These are phyloP conservation scores for Betta splendens DNA, from an alignment of 2,797 vertebrate genomes.

Conservation along the genomic window DNA sequence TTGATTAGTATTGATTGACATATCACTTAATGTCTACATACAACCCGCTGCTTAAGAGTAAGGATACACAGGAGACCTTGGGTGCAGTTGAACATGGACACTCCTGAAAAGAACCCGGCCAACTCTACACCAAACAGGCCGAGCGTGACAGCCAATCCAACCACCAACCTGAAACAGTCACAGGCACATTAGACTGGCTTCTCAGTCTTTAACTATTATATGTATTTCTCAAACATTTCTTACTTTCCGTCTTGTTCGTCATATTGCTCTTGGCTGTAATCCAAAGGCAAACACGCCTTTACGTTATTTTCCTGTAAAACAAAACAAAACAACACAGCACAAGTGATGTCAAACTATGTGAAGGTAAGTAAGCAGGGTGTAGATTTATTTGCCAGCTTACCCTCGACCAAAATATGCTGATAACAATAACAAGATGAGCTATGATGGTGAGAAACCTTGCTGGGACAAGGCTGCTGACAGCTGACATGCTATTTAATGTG, in stretches of 20 bases:
- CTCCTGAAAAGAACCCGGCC: slow-evolving; percentile 88
- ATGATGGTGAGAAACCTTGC: slow-evolving; percentile 87
- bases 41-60: neutral
- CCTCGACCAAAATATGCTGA: slow-evolving; percentile 92
- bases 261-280: slow-evolving; percentile 84
- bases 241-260: slow-evolving; percentile 82
- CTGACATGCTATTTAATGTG: slow-evolving; percentile 84
- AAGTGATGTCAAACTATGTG: too few species aligned
- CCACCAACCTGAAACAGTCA: slow-evolving; percentile 81
- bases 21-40: neutral
- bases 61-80: slow-evolving; percentile 94
- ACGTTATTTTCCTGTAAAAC: slow-evolving; percentile 85
- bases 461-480: slow-evolving; percentile 83
- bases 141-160: slow-evolving; percentile 85
- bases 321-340: neutral
- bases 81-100: slow-evolving; percentile 91
- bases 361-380: too few species aligned
- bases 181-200: neutral
- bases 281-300: slow-evolving; percentile 85
- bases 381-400: slow-evolving; percentile 75
- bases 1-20: too few species aligned
- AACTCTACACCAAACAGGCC: slow-evolving; percentile 87
- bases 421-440: slow-evolving; percentile 89
- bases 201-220: slow-evolving; percentile 58
- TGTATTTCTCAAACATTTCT: slow-evolving; percentile 36